These are phyloP conservation scores for Synergus itoensis DNA, from an alignment of 2,888 invertebrate genomes.

Conservation along the genomic window DNA sequence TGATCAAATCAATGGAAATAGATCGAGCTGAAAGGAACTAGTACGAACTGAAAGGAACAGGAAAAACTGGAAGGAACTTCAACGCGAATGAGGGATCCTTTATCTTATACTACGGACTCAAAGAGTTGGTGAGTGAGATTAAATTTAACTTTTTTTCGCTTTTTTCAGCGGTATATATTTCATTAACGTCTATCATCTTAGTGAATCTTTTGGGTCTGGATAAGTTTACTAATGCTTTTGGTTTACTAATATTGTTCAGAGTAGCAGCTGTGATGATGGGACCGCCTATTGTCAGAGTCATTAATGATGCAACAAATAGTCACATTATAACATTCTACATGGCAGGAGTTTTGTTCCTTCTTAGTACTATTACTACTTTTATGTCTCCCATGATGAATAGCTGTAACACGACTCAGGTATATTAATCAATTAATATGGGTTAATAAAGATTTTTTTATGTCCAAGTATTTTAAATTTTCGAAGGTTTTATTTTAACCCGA, in stretches of 20 bases:
- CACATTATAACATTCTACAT: conserved; percentile 95
- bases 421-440: neutral
- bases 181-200: conserved; percentile 97
- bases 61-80: too few species aligned
- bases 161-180: conserved; percentile 94
- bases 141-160: conserved; percentile 29
- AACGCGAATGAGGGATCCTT: too few species aligned
- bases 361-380: conserved; percentile 92
- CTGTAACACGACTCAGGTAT: conserved; percentile 75
- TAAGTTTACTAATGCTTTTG: conserved; percentile 97
- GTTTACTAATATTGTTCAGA: conserved; percentile 95
- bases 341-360: conserved; percentile 92
- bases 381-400: conserved; percentile 87
- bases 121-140: too few species aligned
- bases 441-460: too few species aligned
- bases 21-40: too few species aligned
- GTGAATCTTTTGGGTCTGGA: conserved; percentile 97
- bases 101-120: too few species aligned
- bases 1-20: too few species aligned
- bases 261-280: conserved; percentile 96
- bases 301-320: conserved; percentile 91
- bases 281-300: conserved; percentile 90
- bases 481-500: neutral
- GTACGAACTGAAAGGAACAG: too few species aligned
- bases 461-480: too few species aligned